Evolutionary conservation across 2,888 invertebrate species (phyloP).

Genomic region (Thyatira batis): DNA sequence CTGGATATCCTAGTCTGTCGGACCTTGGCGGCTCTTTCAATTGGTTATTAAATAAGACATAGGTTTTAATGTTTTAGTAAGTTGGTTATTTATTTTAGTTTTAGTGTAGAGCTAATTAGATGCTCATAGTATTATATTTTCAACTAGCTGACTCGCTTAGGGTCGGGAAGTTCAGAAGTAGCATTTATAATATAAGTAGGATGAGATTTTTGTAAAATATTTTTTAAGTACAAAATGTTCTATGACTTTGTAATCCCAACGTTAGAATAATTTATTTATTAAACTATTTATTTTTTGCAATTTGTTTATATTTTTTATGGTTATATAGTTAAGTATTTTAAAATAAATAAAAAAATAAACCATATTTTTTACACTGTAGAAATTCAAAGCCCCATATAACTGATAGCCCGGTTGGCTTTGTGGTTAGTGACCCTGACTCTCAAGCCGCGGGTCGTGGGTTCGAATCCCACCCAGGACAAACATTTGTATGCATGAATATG

Average conservation of each 20-base stretch:
- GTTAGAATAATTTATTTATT: slow-evolving; percentile 1
- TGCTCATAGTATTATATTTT: neutral
- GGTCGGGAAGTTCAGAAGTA: too few relatives aligned
- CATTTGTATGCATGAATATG: too few relatives aligned
- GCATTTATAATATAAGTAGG: too few relatives aligned
- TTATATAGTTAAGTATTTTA: too few relatives aligned
- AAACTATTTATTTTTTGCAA: slow-evolving; percentile 4
- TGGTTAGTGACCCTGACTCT: too few relatives aligned
- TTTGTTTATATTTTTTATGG: slow-evolving; percentile 1
- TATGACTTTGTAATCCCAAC: slow-evolving; percentile 4
- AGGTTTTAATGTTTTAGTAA: neutral
- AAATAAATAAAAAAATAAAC: too few relatives aligned
- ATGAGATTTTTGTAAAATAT: neutral
- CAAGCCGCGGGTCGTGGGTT: too few relatives aligned
- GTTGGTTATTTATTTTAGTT: neutral
- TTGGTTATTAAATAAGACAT: slow-evolving; percentile 57
- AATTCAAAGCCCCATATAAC: too few relatives aligned
- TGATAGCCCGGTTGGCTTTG: too few relatives aligned
- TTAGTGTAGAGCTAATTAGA: neutral
- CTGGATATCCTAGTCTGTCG: slow-evolving; percentile 44
- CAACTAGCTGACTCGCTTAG: too few relatives aligned
- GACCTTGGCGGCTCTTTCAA: slow-evolving; percentile 55
- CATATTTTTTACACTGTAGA: too few relatives aligned
- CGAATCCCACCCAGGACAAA: too few relatives aligned
- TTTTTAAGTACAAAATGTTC: slow-evolving; percentile 8